A percentile compares a stretch with the other conserved stretches of the same genome.
Conservation (phyloP, 2,888 invertebrate species). For the Hirtodrosophila histrioides region DNA sequence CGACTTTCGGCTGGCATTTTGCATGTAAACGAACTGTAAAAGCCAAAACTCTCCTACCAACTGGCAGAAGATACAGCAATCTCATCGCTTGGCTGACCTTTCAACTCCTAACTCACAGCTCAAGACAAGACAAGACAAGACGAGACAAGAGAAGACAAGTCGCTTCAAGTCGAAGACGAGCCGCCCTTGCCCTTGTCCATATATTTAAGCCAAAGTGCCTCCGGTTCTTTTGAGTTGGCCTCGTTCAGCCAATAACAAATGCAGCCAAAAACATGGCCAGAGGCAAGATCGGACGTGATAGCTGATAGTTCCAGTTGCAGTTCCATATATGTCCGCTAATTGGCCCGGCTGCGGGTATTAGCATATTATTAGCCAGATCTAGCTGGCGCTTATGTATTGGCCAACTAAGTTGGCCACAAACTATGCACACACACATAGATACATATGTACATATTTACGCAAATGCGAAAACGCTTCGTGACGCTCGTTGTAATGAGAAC, state of each 20-base stretch:
- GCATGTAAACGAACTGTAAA: slow-evolving; percentile 1
- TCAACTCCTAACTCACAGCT: slow-evolving; percentile 19
- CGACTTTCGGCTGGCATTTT: not conserved
- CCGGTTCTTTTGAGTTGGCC: slow-evolving; percentile 26
- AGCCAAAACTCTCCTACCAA: not conserved
- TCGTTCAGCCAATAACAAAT: slow-evolving; percentile 19
- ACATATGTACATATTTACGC: slow-evolving; percentile 37
- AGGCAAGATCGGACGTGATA: slow-evolving; percentile 21
- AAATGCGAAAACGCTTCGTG: slow-evolving; percentile 40
- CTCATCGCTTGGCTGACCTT: slow-evolving; percentile 43
- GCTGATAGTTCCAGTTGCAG: slow-evolving; percentile 9
- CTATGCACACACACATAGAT: not conserved
- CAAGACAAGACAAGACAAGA: too few relatives aligned
- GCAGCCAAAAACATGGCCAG: slow-evolving; percentile 5
- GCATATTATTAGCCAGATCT: slow-evolving; percentile 29
- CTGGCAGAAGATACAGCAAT: slow-evolving; percentile 15
- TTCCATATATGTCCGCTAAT: slow-evolving; percentile 50
- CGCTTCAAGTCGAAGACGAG: not conserved
- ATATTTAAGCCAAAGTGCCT: slow-evolving; percentile 23
- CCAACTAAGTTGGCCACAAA: slow-evolving; percentile 30
- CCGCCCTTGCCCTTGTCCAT: slow-evolving; percentile 68
- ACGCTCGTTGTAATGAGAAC: slow-evolving; percentile 53
- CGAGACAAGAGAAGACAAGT: not conserved
- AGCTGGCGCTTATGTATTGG: slow-evolving; percentile 29
- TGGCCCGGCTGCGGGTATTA: slow-evolving; percentile 38